Conservation (phyloP, 2,888 invertebrate genomes). For the Lasioglossum figueresi region DNA sequence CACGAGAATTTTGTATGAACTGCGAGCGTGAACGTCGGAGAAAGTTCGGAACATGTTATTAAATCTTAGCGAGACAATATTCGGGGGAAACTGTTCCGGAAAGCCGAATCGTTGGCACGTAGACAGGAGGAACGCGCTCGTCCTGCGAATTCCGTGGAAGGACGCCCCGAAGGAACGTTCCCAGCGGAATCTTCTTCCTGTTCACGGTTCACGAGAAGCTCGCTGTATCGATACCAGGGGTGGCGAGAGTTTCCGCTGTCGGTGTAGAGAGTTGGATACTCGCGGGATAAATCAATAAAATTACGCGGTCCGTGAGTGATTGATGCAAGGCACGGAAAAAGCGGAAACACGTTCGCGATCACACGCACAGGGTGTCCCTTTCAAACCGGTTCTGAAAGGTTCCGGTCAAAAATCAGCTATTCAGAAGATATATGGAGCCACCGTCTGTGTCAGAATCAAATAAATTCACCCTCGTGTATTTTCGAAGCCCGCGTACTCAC, state of each 20-base stretch:
- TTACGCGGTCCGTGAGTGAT: constrained; percentile 9
- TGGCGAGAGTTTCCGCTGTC: not conserved
- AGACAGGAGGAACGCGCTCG: not conserved
- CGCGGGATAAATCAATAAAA: constrained; percentile 28
- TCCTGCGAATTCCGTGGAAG: not conserved
- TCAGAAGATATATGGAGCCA: not conserved
- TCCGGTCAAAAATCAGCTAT: not conserved
- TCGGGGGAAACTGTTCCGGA: not conserved
- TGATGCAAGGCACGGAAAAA: not conserved
- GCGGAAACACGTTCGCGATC: not conserved
- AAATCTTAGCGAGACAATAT: constrained; percentile 12
- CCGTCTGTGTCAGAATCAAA: not conserved
- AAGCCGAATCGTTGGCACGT: not conserved
- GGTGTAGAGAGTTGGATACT: not conserved
- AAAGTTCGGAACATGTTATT: not conserved
- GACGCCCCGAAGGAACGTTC: not conserved
- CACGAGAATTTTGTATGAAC: not conserved
- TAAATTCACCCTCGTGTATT: not conserved
- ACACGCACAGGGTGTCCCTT: not conserved
- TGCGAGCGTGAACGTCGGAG: not conserved
- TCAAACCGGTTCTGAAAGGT: not conserved
- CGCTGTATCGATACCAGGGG: not conserved
- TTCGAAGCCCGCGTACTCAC: too few species aligned
- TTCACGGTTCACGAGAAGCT: not conserved
- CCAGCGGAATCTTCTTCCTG: not conserved